Evolutionary conservation across 2,113 vertebrate species (phyloP), one percentile per base, ranked within the genome.

Genomic region (Oreochromis niloticus): DNA sequence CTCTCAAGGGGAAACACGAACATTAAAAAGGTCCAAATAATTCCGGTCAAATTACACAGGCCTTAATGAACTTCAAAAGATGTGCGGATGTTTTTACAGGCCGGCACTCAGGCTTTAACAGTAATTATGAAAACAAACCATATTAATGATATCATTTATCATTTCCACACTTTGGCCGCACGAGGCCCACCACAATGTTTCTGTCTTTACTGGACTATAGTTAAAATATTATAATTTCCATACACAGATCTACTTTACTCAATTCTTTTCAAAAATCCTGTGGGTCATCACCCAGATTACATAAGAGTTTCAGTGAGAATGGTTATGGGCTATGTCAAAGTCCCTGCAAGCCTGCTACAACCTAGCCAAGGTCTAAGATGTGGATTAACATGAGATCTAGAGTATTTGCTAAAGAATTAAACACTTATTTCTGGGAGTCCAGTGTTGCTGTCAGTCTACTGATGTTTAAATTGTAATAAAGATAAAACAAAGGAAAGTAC

Each of bases 121-220:
- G 91, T 91, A 95, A 96, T 95, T 96, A 94, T 92, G 92, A 95
- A 96, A 95, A 95, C 93, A 96, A 96, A 96, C 92, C 89, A 84
- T 92, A 95, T 94, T 90, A 95, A 94, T 95, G 80, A 94, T 95
- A 94, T 94, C 80, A 95, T 96, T 95, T 91, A 95, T 94, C 92
- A 96, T 95, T 94, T 95, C 92, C 93, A 95, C 94, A 95, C 92
- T 68, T 93, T 54, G 75, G 78, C 61, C 5, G 9, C 86, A 90
- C 39, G 71, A 92, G 78, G 79, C 85, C 87, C 39, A 90, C 91
- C 88, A 48, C 85, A 89, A 83, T 87, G 82, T 93, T 93, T 88
- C 85, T 88, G 85, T 88, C 90, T 91, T n/a, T 86, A 61, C 52
- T 83, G 63, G 79, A 89, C 86, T 36, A 85, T 84, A 92, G 8